phyloP scores from a whole-genome alignment of 2,888 invertebrate species.

The Anorthoa munda region DNA sequence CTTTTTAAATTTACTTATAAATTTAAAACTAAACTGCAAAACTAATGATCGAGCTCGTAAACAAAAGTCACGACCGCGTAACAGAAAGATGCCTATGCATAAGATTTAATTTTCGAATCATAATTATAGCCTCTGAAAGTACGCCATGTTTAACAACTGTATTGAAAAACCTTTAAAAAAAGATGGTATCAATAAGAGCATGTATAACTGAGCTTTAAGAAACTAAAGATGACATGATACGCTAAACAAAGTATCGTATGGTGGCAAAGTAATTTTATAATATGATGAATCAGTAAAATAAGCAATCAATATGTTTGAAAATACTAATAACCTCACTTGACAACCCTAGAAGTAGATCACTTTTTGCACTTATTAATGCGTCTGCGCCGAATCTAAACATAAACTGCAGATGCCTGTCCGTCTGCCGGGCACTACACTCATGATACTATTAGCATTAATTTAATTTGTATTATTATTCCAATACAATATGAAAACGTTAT shows the following conservation, averaged over 20 bases:
- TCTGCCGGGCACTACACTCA: constrained; percentile 33
- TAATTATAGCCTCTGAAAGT: too few relatives aligned
- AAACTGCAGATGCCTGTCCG: constrained; percentile 56
- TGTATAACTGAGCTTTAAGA: not conserved
- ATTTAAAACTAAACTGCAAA: too few relatives aligned
- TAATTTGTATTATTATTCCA: too few relatives aligned
- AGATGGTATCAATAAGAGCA: not conserved
- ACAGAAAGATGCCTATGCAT: too few relatives aligned
- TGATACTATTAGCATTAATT: constrained; percentile 25
- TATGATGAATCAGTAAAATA: too few relatives aligned
- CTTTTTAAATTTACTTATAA: too few relatives aligned
- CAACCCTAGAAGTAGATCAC: constrained; percentile 38
- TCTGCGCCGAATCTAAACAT: constrained; percentile 67
- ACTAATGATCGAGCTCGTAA: too few relatives aligned
- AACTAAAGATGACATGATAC: not conserved
- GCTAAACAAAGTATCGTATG: not conserved
- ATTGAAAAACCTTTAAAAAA: not conserved
- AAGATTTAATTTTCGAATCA: too few relatives aligned
- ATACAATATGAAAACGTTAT: too few relatives aligned
- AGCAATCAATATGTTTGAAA: not conserved
- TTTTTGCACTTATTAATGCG: constrained; percentile 62
- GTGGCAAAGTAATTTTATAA: too few relatives aligned
- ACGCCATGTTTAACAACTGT: too few relatives aligned
- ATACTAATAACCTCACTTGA: not conserved
- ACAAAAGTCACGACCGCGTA: too few relatives aligned